Evolutionary conservation across 2,113 vertebrate species (phyloP).

Genomic region (Pachyramphus minor): DNA sequence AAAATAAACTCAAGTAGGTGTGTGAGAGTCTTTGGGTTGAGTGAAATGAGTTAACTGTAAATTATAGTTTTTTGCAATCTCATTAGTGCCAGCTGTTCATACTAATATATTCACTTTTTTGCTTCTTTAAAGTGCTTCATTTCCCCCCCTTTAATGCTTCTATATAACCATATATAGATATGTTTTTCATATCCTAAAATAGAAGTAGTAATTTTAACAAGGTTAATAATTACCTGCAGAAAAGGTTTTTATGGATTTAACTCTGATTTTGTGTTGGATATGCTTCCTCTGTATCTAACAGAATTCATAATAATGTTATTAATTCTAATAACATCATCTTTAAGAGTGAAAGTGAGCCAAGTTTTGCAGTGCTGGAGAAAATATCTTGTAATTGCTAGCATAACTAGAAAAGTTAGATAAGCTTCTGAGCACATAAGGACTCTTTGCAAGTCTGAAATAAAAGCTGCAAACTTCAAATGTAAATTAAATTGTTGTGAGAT

Average conservation of each 20-base stretch:
- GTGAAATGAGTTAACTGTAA: neutral
- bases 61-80: neutral
- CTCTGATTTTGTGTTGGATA: neutral
- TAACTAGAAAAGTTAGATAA: neutral
- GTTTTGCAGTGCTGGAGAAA: neutral
- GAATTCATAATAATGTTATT: neutral
- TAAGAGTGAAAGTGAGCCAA: neutral
- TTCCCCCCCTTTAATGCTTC: neutral
- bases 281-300: neutral
- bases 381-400: neutral
- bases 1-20: neutral
- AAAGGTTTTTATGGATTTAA: neutral
- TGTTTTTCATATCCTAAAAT: neutral
- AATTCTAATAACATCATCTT: neutral
- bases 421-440: neutral
- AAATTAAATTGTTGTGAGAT: neutral
- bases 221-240: neutral
- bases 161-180: neutral
- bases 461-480: neutral
- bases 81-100: neutral
- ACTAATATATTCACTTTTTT: neutral
- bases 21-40: neutral
- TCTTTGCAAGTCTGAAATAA: neutral
- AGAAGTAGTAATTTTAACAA: neutral
- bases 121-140: neutral